A percentile compares a stretch with the other conserved stretches of the same genome.
phyloP scores from a whole-genome alignment of 2,797 vertebrate species.

The Danio aesculapii region DNA sequence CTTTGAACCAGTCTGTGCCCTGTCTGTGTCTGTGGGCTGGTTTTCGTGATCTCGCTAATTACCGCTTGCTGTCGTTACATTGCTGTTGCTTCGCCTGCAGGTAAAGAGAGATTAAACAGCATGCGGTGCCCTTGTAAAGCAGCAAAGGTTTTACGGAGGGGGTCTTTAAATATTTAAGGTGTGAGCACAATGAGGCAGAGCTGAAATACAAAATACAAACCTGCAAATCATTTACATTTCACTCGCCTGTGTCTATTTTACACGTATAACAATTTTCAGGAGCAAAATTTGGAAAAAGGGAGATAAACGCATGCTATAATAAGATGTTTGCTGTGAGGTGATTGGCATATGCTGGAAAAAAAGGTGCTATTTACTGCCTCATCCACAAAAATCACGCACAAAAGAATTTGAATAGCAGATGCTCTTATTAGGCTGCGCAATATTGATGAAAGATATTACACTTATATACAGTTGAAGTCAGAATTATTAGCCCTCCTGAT shows the following conservation, averaged over 20 bases:
- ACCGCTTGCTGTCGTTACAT: constrained; percentile 67
- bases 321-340: constrained; percentile 36
- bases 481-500: no score
- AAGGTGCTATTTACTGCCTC: not conserved
- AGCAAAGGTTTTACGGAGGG: constrained; percentile 73
- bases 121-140: constrained; percentile 70
- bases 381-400: not conserved
- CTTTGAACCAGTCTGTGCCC: constrained; percentile 73
- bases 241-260: constrained; percentile 56
- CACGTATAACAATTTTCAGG: constrained; percentile 60
- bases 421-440: no score
- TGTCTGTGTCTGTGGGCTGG: constrained; percentile 49
- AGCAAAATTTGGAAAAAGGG: constrained; percentile 33
- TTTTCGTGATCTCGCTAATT: constrained; percentile 66
- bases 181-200: constrained; percentile 70
- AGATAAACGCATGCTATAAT: constrained; percentile 51
- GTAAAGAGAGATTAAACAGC: constrained; percentile 80
- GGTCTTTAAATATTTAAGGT: constrained; percentile 85
- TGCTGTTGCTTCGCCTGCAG: constrained; percentile 74
- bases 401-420: not conserved
- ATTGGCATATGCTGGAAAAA: not conserved
- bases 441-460: no score
- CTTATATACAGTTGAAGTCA: no score
- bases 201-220: constrained; percentile 72
- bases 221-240: constrained; percentile 76